Percentiles rank a stretch among this genome's conserved stretches.
Conservation (phyloP, 2,888 invertebrate genomes). For the Piscicola geometra region DNA sequence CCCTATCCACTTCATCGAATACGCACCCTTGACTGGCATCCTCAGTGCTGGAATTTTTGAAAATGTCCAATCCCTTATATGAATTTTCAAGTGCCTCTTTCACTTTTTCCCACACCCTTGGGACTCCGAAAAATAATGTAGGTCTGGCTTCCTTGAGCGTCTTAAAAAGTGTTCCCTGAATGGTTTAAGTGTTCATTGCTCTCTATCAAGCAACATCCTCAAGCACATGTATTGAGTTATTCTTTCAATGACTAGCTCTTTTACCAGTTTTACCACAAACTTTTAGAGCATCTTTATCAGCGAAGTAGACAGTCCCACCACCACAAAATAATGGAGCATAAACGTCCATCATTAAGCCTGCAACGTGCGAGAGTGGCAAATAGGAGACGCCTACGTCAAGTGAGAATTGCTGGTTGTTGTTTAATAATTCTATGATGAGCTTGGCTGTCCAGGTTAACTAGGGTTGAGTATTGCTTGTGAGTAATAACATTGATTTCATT, state of each 20-base stretch:
- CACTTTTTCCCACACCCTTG: constrained; percentile 88
- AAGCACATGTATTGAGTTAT: too few species aligned
- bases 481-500: too few species aligned
- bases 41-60: constrained; percentile 35
- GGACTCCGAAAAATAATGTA: constrained; percentile 78
- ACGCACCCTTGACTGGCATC: constrained; percentile 19
- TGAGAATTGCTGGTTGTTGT: not conserved
- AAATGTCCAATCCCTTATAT: constrained; percentile 71
- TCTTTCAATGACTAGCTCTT: too few species aligned
- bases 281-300: constrained; percentile 14
- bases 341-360: constrained; percentile 11
- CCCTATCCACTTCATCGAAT: too few species aligned
- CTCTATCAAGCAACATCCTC: too few species aligned
- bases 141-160: constrained; percentile 66
- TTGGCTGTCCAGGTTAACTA: not conserved
- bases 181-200: not conserved
- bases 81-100: constrained; percentile 88
- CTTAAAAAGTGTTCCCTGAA: constrained; percentile 56
- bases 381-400: constrained; percentile 14
- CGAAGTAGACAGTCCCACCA: constrained; percentile 27
- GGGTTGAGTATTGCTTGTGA: too few species aligned
- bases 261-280: not conserved
- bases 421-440: not conserved
- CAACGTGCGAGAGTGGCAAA: constrained; percentile 13
- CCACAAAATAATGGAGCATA: constrained; percentile 14